Conservation (phyloP, 1,140 invertebrate species). For the Ceratoteleas bidentatus region DNA sequence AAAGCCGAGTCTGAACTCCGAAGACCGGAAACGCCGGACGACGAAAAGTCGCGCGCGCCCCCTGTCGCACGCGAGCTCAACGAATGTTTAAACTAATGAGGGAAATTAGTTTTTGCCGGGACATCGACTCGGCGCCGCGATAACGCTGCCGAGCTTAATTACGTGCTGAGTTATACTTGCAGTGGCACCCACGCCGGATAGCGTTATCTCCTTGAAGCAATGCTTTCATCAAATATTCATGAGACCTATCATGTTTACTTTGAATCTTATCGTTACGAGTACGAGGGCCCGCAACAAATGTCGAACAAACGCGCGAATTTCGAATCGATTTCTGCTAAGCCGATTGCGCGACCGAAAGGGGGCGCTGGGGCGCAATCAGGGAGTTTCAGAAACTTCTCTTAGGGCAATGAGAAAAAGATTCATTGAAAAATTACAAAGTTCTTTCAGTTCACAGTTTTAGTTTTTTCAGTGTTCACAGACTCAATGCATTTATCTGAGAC, state of each 20-base stretch:
- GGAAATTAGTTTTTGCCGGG: not conserved
- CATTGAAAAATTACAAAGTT: too few species aligned
- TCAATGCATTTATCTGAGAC: too few species aligned
- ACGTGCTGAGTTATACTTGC: slow-evolving; percentile 1
- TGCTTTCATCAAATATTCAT: slow-evolving; percentile 24
- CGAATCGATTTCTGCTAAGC: not conserved
- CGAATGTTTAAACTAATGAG: not conserved
- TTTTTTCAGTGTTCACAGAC: too few species aligned
- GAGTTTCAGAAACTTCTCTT: too few species aligned
- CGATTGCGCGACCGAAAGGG: too few species aligned
- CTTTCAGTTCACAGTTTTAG: too few species aligned
- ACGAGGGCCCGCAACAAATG: not conserved
- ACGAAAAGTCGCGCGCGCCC: too few species aligned
- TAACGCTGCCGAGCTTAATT: not conserved
- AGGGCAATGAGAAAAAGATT: too few species aligned
- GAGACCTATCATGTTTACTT: slow-evolving; percentile 20
- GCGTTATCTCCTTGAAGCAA: slow-evolving; percentile 4
- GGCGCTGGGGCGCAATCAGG: too few species aligned
- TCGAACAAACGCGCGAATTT: slow-evolving; percentile 6
- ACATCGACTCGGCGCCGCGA: not conserved
- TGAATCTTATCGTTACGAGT: slow-evolving; percentile 17
- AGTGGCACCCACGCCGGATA: slow-evolving; percentile 1
- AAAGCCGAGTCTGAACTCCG: too few species aligned
- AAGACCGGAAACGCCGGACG: too few species aligned
- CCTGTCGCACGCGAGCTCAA: too few species aligned